Percentiles rank a stretch among this genome's conserved stretches.
Conservation (phyloP, 2,888 invertebrate species). For the Biston betularia region DNA sequence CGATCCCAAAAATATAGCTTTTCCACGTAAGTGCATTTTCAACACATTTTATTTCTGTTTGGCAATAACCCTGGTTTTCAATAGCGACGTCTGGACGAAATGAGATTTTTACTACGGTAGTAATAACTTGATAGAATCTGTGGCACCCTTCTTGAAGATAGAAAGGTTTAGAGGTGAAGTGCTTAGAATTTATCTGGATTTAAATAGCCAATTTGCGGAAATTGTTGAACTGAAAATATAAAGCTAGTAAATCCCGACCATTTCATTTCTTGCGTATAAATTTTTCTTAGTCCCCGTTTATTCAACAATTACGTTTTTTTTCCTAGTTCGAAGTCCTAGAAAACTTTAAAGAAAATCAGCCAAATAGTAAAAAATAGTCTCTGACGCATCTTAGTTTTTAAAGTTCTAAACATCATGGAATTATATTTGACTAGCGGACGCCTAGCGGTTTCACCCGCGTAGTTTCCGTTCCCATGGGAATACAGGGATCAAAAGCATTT, state of each 20-base stretch:
- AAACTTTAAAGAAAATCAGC: too few relatives aligned
- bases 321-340: too few relatives aligned
- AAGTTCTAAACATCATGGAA: too few relatives aligned
- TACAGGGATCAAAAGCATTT: too few relatives aligned
- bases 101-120: constrained; percentile 66
- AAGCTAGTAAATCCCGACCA: too few relatives aligned
- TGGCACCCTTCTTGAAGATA: constrained; percentile 48
- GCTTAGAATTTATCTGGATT: constrained; percentile 8
- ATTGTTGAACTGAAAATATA: background rate
- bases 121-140: constrained; percentile 64
- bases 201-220: background rate
- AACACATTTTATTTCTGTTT: constrained; percentile 61
- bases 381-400: too few relatives aligned
- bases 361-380: too few relatives aligned
- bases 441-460: too few relatives aligned
- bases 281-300: too few relatives aligned
- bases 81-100: constrained; percentile 61
- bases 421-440: too few relatives aligned
- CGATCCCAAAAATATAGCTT: constrained; percentile 28
- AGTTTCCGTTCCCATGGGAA: too few relatives aligned
- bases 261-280: too few relatives aligned
- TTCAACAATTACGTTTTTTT: background rate
- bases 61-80: constrained; percentile 65
- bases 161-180: constrained; percentile 20
- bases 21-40: constrained; percentile 50